Evolutionary conservation across 2,113 vertebrate genomes (phyloP).

Genomic region (Phylloscopus whistleri): DNA sequence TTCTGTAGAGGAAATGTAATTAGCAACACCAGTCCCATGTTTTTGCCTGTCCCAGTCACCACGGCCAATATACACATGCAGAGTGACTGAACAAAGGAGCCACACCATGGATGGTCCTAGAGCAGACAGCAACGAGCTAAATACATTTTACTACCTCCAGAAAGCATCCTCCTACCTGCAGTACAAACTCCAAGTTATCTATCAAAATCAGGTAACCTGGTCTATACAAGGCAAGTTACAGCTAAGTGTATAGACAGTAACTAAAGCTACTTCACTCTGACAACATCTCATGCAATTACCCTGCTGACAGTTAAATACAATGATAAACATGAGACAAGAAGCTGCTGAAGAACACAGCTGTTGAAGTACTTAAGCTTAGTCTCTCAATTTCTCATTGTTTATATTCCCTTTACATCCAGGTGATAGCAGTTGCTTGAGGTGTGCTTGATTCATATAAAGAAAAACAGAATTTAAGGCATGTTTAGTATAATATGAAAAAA

Average conservation of each 20-base stretch:
- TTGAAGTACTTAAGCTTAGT: not conserved
- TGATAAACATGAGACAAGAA: not conserved
- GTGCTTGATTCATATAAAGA: constrained; percentile 32
- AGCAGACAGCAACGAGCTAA: not conserved
- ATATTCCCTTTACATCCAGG: constrained; percentile 45
- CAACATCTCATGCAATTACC: constrained; percentile 37
- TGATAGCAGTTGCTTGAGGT: constrained; percentile 42
- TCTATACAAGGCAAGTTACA: not conserved
- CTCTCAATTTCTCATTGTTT: not conserved
- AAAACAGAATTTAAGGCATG: constrained; percentile 66
- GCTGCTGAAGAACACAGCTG: constrained; percentile 13
- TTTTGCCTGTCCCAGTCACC: not conserved
- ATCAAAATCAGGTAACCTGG: not conserved
- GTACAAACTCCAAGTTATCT: not conserved
- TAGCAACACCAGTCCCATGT: not conserved
- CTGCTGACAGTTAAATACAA: constrained; percentile 22
- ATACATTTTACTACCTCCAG: not conserved
- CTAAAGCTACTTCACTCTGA: constrained; percentile 2
- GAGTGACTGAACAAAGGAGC: constrained; percentile 1
- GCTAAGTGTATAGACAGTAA: not conserved
- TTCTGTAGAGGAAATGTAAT: not conserved
- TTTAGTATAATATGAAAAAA: constrained; percentile 24
- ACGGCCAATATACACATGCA: not conserved
- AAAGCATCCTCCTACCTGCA: constrained; percentile 3
- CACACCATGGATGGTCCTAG: not conserved